phyloP scores from a whole-genome alignment of 2,797 vertebrate genomes.

The Micropoecilia bifurca region DNA sequence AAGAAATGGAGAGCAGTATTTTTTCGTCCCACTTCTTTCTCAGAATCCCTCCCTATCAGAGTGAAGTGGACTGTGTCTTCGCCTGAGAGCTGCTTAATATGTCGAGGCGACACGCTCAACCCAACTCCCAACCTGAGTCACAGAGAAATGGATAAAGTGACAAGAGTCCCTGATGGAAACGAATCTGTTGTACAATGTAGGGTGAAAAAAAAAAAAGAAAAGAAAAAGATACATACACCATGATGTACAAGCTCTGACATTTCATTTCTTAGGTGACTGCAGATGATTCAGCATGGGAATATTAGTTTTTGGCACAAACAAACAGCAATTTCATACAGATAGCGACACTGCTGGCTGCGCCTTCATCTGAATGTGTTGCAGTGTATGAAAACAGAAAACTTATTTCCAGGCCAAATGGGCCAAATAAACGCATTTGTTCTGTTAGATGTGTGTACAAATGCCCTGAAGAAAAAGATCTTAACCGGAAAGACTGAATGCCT shows the following conservation, averaged over 20 bases:
- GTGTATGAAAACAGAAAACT: constrained; percentile 9
- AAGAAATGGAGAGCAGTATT: constrained; percentile 14
- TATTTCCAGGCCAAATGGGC: background rate
- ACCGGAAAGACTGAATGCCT: background rate
- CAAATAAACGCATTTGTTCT: background rate
- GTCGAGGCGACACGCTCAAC: constrained; percentile 16
- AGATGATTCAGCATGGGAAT: constrained; percentile 26
- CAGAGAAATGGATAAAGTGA: constrained; percentile 32
- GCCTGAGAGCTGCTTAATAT: constrained; percentile 27
- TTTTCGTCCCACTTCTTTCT: constrained; percentile 11
- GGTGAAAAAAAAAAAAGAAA: background rate
- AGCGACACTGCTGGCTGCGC: constrained; percentile 3
- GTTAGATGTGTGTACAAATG: background rate
- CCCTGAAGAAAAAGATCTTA: background rate
- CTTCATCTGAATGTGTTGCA: constrained; percentile 2
- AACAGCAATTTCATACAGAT: constrained; percentile 37
- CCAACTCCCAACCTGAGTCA: constrained; percentile 20
- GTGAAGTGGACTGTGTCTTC: constrained; percentile 5
- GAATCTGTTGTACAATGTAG: constrained; percentile 27
- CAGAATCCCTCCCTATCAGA: constrained; percentile 29
- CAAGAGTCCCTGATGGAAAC: constrained; percentile 34
- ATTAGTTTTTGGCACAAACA: constrained; percentile 40
- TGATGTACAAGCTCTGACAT: constrained; percentile 23
- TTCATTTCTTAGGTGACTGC: constrained; percentile 35
- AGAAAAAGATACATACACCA: constrained; percentile 2